phyloP scores from a whole-genome alignment of 1,140 invertebrate genomes.

The Brachionus calyciflorus region DNA sequence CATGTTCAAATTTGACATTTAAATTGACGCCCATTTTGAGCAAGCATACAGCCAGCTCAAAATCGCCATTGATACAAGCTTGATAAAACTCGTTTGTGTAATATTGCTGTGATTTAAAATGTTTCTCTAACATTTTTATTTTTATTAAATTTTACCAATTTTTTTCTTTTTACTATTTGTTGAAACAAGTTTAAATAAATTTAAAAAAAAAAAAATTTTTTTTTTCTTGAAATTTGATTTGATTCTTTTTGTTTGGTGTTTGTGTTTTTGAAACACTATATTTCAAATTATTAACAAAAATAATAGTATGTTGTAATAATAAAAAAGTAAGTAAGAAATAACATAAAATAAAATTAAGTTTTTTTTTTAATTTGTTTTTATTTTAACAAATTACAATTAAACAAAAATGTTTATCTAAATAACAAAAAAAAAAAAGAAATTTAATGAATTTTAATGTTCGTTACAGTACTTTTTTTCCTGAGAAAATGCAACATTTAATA shows the following conservation, averaged over 20 bases:
- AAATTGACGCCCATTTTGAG: conserved; percentile 24
- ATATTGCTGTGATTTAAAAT: conserved; percentile 36
- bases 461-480: neutral
- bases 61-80: conserved; percentile 40
- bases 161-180: conserved; percentile 20
- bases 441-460: neutral
- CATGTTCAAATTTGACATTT: conserved; percentile 23
- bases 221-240: neutral
- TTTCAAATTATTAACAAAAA: neutral
- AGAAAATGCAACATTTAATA: neutral
- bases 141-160: neutral
- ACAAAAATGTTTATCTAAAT: conserved; percentile 30
- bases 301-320: neutral
- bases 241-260: neutral
- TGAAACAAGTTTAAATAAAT: neutral
- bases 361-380: neutral
- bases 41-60: conserved; percentile 12
- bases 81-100: conserved; percentile 36
- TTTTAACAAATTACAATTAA: neutral
- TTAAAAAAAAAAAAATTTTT: neutral
- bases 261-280: conserved; percentile 35
- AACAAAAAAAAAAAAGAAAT: conserved; percentile 17
- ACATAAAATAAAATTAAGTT: neutral
- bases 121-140: conserved; percentile 33
- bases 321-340: conserved; percentile 17